Base-by-base conservation (phyloP, 2,797 vertebrate species). In the Fistularia commersonii region DNA sequence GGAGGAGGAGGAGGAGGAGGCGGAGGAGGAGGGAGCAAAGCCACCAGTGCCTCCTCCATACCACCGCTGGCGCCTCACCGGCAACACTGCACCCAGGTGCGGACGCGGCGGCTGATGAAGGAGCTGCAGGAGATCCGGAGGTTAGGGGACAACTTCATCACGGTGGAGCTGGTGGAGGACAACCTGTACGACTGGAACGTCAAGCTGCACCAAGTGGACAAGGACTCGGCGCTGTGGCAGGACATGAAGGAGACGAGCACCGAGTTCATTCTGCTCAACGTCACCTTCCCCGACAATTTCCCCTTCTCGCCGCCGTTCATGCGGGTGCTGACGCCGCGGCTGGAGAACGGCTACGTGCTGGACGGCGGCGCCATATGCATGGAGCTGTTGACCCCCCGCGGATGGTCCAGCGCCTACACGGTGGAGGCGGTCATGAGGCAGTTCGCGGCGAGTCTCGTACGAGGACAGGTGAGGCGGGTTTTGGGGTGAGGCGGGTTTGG, bases 221-320 rank as follows among this genome's bases (percentile, higher is more conserved):
- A 98, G 90, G 97, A 99, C 92, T 99, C 97, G 51, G 95, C 96
- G 82, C 93, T 99, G 80, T 99, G 96, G 96, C 97, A 99, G 95
- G 97, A 98, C 94, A 99, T 99, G 97, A 98, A 98, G 90, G 97
- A 99, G 86, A 99, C 97, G 72, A 93, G 94, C 93, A 98, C 95
- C 61, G 97, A 99, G 87, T 97, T 88, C 89, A 98, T 99, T 75
- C 87, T 99, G 73, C 95, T 99, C 73, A 99, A 99, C 85, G 95
- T 99, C 89, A 95, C 94, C 87, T 99, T 99, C 87, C 97, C 97
- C 40, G 97, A 99, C 74, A 99, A 98, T 89, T 99, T 99, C 85
- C 97, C 97, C 65, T 99, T 99, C 92, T 97, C 96, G 45, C 97
- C 97, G 44, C 97, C 97, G 45, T 99, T 99, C 90, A 98, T 99